Conservation (phyloP, 2,888 invertebrate genomes). For the Orchesella flavescens region DNA sequence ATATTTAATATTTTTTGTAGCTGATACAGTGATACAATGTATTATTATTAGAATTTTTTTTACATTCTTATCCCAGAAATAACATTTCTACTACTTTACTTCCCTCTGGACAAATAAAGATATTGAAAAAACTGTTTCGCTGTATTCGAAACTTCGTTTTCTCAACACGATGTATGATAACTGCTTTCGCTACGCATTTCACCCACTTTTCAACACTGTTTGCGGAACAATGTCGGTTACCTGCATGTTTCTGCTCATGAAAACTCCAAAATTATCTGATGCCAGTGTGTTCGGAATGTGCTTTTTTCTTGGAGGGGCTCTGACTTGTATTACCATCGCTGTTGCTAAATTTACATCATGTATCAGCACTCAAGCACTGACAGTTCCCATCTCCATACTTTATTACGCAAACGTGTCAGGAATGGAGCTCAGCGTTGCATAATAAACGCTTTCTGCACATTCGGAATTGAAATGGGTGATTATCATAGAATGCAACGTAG, state of each 20-base stretch:
- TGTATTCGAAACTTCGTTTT: not conserved
- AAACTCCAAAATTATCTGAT: not conserved
- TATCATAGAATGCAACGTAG: not conserved
- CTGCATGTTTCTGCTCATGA: not conserved
- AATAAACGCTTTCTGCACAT: not conserved
- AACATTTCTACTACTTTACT: not conserved
- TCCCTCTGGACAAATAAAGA: not conserved
- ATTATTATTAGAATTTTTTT: too few relatives aligned
- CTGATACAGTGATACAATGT: too few relatives aligned
- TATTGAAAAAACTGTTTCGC: not conserved
- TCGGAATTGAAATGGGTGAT: not conserved
- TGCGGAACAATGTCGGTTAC: not conserved
- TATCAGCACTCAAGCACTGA: not conserved
- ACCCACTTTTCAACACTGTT: not conserved
- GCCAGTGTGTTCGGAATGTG: not conserved
- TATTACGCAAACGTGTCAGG: not conserved
- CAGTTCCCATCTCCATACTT: not conserved
- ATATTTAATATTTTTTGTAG: too few relatives aligned
- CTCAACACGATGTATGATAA: conserved; percentile 4
- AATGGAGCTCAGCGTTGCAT: not conserved
- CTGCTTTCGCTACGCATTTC: not conserved
- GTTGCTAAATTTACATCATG: not conserved
- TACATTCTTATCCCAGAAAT: not conserved
- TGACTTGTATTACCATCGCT: not conserved
- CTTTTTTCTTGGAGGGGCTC: not conserved